Base-by-base conservation (phyloP, 1,140 invertebrate species). In the Drosophila kurseongensis region DNA sequence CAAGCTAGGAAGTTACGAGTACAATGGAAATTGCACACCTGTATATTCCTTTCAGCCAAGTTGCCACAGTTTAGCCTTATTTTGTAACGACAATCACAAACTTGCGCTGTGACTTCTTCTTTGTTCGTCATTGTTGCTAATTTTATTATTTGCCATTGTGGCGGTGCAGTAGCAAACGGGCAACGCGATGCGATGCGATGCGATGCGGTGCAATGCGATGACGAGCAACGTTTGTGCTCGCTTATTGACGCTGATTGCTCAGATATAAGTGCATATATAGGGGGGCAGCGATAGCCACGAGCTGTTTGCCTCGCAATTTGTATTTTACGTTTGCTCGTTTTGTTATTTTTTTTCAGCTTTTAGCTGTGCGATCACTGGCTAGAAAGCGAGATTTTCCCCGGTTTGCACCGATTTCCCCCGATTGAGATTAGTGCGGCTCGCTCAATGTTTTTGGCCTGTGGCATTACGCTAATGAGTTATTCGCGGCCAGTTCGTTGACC, bases 111-210 rank as follows among this genome's bases (percentile, higher is more conserved):
- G 47, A 35, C 36, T 62, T 62, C 57, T 61, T 29, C 65, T 68
- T 68, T 68, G 65, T 68, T 66, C 47, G 66, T 73, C 68, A 75
- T 75, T 75, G 51, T 63, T 62, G 50, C 72, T 63, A 75, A 75
- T 75, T 75, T 75, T 63, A 75, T 75, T 63, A 75, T 73, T 72
- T 38, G 41, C 51, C 36, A 50, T 58, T 72, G 69, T 35, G 23
- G 51, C 18, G 54, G 23, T 42, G 51, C 65, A 48, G 52, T 45
- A 45, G 58, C 63, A n/a, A 12, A 32, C 14, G 14, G 32, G 57
- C 42, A 40, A n/a, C n/a, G 14, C 36, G 12, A 38, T 40, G 14
- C 36, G 12, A 38, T 12, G 36, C 9, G 36, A 38, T 38, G n/a
- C 27, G 29, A 5, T 7, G 23, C 45, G 41, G 16, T 16, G 58